Conservation (phyloP, 30 jellyfish, hydroid and myxozoan species). For the Thelohanellus kitauei region DNA sequence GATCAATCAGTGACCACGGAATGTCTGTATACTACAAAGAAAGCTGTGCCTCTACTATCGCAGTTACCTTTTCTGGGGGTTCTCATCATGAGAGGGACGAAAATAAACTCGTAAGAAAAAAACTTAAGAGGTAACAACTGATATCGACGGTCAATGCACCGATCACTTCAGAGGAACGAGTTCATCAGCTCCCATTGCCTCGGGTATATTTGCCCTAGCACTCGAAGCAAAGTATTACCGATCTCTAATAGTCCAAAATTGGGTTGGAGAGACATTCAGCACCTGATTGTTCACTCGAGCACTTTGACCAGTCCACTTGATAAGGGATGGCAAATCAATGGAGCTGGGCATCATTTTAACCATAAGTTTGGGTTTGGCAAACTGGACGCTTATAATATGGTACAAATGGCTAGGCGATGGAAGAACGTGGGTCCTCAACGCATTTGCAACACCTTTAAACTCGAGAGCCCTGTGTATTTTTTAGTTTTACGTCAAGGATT, state of each 20-base stretch:
- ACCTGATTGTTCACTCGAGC: conserved; percentile 46
- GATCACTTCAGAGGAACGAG: conserved; percentile 88
- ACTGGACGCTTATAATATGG: conserved; percentile 38
- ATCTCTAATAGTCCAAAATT: conserved; percentile 7
- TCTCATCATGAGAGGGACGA: conserved; percentile 88
- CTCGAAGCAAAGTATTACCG: conserved; percentile 22
- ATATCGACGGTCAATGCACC: conserved; percentile 57
- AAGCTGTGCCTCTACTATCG: conserved; percentile 89
- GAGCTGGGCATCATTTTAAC: conserved; percentile 43
- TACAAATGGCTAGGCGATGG: conserved; percentile 37
- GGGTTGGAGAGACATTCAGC: conserved; percentile 87
- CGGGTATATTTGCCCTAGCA: conserved; percentile 62
- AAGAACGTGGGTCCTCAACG: conserved; percentile 39
- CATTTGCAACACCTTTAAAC: conserved; percentile 22
- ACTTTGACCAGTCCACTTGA: conserved; percentile 64
- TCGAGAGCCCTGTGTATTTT: no score
- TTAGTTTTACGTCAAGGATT: no score
- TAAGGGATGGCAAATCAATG: conserved; percentile 45
- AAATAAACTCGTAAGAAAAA: conserved; percentile 30
- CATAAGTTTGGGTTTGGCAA: conserved; percentile 94
- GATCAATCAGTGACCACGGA: conserved; percentile 95
- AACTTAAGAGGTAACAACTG: conserved; percentile 58
- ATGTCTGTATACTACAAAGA: conserved; percentile 80
- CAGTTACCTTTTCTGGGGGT: conserved; percentile 93
- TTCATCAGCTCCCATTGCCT: conserved; percentile 97